These are phyloP conservation scores for Fragum whitleyi DNA, from an alignment of 2,888 invertebrate species.

Conservation along the genomic window DNA sequence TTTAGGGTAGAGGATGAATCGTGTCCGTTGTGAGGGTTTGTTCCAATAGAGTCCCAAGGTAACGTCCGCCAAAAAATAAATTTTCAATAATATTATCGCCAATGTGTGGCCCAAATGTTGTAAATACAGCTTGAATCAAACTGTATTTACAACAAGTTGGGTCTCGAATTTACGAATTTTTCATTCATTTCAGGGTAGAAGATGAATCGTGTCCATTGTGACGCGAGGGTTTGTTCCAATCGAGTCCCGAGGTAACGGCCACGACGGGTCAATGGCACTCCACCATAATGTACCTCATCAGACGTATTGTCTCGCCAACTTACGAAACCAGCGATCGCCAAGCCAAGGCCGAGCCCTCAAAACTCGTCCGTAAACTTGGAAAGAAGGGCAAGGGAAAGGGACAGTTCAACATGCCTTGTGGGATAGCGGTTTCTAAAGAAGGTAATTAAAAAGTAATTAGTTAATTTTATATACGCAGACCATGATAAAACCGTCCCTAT, in stretches of 20 bases:
- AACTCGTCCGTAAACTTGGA: constrained; percentile 79
- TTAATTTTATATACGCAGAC: too few relatives aligned
- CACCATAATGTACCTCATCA: constrained; percentile 63
- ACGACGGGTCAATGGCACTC: constrained; percentile 67
- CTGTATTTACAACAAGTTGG: too few relatives aligned
- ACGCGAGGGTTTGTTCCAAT: constrained; percentile 30
- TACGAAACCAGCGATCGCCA: constrained; percentile 51
- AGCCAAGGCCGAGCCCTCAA: constrained; percentile 65
- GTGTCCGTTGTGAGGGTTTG: constrained; percentile 34
- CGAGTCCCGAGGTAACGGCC: constrained; percentile 38
- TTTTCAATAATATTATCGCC: too few relatives aligned
- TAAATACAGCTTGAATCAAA: too few relatives aligned
- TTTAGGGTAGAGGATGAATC: constrained; percentile 15
- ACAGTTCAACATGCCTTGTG: constrained; percentile 81
- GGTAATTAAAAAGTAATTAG: too few relatives aligned
- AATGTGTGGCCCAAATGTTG: too few relatives aligned
- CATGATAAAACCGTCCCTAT: too few relatives aligned
- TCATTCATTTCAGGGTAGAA: constrained; percentile 9
- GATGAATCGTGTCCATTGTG: constrained; percentile 33
- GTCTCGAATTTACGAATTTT: too few relatives aligned
- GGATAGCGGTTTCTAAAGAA: constrained; percentile 78
- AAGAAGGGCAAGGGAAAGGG: constrained; percentile 76
- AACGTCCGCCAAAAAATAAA: too few relatives aligned
- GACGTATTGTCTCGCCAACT: constrained; percentile 57
- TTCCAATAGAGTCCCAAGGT: constrained; percentile 31